Base-by-base conservation (phyloP, 1,140 invertebrate genomes). In the Cepaea nemoralis region DNA sequence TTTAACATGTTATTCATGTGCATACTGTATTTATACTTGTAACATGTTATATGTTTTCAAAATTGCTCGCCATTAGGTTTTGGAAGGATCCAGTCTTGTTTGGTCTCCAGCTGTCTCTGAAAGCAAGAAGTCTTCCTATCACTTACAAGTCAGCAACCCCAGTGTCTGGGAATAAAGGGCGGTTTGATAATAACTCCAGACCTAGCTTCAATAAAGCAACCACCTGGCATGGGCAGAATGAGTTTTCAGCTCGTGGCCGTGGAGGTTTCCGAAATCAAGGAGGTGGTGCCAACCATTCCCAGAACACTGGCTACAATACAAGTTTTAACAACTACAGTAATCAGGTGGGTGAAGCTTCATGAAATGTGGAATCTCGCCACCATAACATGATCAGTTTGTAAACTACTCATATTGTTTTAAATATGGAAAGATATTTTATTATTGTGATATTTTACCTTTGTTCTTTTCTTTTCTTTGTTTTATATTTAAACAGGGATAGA, bases 281-380 rank as follows among this genome's bases (percentile, higher is more conserved):
- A 42, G 70, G 70, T 40, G 24, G 2, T 40, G 16, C 71, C 2
- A 74, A 48, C 33, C 50, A 48, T 74, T 33, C 40, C n/a, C 71
- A 74, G 33, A 74, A 74, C 22, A 48, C 42, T 27, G 31, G 40
- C 1, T 74, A 42, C 39, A 35, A 35, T 33, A 6, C 70, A 19
- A 27, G n/a, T 12, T 73, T n/a, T 14, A 48, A n/a, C 42, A 74
- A 31, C 59, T 63, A 63, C 59, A 63, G 12, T 31, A 74, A 33
- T 50, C 71, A 74, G 71, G 71, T 74, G 6, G 42, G 71, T 48
- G n/a, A n/a, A n/a, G n/a, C n/a, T n/a, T n/a, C n/a, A n/a, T n/a
- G n/a, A n/a, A n/a, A n/a, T n/a, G n/a, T n/a, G n/a, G n/a, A n/a
- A n/a, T n/a, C n/a, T n/a, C n/a, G n/a, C n/a, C n/a, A n/a, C n/a